phyloP scores from a whole-genome alignment of 2,888 invertebrate species.

The Sphecodes monilicornis region DNA sequence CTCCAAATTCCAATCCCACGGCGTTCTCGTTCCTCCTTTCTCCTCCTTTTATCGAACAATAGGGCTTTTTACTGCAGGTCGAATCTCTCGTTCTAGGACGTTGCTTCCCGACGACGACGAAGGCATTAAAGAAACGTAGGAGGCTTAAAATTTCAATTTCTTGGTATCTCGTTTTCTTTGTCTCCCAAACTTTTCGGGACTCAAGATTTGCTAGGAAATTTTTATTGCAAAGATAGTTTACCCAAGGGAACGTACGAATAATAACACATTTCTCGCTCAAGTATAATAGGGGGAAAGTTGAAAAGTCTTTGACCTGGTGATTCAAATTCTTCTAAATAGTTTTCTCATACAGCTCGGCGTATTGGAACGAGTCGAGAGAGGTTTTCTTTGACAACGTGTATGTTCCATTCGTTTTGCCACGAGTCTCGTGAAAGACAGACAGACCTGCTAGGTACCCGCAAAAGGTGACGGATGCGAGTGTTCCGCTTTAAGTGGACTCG shows the following conservation, averaged over 20 bases:
- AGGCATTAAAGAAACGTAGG: not conserved
- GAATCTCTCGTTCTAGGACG: not conserved
- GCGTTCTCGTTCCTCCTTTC: conserved; percentile 27
- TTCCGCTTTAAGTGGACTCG: conserved; percentile 70
- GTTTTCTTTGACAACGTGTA: conserved; percentile 8
- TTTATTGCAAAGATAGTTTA: too few relatives aligned
- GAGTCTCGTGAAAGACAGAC: conserved; percentile 7
- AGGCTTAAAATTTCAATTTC: not conserved
- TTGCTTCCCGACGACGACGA: not conserved
- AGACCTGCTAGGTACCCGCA: not conserved
- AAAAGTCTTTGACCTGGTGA: not conserved
- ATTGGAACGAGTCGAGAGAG: not conserved
- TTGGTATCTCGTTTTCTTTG: not conserved
- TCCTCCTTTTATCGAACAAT: not conserved
- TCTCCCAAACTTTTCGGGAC: not conserved
- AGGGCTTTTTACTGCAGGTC: not conserved
- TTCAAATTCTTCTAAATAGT: not conserved
- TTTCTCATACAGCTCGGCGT: not conserved
- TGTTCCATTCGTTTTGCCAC: conserved; percentile 5
- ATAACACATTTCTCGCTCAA: too few relatives aligned
- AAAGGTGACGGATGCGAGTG: conserved; percentile 46
- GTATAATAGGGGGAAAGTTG: not conserved
- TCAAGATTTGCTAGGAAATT: not conserved
- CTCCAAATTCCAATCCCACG: conserved; percentile 41
- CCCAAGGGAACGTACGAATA: too few relatives aligned